Evolutionary conservation across 2,797 vertebrate species (phyloP).

Genomic region (Pteronotus mesoamericanus): DNA sequence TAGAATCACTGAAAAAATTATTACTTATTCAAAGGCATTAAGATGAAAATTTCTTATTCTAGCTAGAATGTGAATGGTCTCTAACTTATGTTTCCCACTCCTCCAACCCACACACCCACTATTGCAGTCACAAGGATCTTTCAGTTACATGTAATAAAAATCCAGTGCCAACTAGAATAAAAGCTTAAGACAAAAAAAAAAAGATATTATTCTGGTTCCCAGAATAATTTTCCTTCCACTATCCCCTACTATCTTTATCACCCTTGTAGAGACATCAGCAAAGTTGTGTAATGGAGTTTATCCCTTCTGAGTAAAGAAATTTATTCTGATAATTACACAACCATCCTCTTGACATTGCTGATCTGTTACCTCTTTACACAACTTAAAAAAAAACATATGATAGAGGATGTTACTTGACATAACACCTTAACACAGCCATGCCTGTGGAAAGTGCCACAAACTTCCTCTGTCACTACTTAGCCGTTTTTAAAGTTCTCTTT

Average conservation of each 20-base stretch:
- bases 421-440: background rate
- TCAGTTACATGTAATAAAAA: constrained; percentile 6
- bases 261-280: background rate
- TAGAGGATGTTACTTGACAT: background rate
- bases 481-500: background rate
- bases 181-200: background rate
- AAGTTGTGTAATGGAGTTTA: background rate
- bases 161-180: background rate
- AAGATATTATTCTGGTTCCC: background rate
- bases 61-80: background rate
- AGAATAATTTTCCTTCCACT: background rate
- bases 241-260: background rate
- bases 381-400: background rate
- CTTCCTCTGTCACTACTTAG: background rate
- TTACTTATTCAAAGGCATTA: background rate
- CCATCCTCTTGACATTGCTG: background rate
- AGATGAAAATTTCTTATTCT: background rate
- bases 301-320: background rate
- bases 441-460: background rate
- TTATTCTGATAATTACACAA: constrained; percentile 24
- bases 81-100: background rate
- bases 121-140: background rate
- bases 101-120: background rate
- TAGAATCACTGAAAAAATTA: background rate
- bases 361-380: background rate